Conservation (phyloP, 2,797 vertebrate genomes). For the Phataginus tetradactyla region DNA sequence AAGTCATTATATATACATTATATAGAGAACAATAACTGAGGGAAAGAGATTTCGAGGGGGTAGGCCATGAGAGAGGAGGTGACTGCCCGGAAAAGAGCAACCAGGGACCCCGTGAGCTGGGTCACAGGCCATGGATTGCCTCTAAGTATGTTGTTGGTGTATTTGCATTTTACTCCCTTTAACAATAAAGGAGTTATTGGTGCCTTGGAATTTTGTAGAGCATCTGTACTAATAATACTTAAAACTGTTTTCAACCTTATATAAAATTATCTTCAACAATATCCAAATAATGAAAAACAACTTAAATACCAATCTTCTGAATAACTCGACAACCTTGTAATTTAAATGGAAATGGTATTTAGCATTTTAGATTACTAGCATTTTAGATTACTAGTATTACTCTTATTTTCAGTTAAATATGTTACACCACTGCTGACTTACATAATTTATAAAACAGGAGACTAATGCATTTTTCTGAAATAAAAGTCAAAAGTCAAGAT, state of each 20-base stretch:
- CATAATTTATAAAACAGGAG: not conserved
- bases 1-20: not conserved
- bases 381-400: no score
- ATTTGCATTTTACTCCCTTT: not conserved
- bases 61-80: not conserved
- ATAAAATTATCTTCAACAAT: not conserved
- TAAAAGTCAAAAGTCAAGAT: not conserved
- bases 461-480: not conserved
- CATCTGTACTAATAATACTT: not conserved
- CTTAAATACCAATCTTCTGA: not conserved
- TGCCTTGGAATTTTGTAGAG: not conserved
- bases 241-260: not conserved
- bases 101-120: not conserved
- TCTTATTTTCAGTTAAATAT: not conserved
- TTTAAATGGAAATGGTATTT: constrained; percentile 18
- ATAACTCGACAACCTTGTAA: not conserved
- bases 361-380: not conserved
- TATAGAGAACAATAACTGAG: not conserved
- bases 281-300: constrained; percentile 31
- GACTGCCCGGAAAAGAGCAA: not conserved
- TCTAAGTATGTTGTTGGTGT: not conserved
- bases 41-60: not conserved
- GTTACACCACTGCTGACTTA: not conserved
- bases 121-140: not conserved
- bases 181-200: not conserved